Evolutionary conservation across 2,113 vertebrate species (phyloP).

Genomic region (Anthoscopus minutus): DNA sequence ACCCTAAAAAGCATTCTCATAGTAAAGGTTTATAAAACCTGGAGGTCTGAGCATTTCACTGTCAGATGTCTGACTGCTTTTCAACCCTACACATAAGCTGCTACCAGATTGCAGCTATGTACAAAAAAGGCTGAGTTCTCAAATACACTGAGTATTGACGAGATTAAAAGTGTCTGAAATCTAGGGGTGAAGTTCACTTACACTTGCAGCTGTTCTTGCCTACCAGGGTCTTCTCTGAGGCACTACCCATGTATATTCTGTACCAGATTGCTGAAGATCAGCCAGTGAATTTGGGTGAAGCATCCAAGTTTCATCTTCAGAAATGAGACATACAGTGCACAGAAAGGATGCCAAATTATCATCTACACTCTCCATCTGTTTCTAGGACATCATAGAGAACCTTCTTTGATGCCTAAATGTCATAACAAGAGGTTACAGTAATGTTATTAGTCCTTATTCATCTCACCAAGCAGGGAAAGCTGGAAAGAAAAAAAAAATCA

Average conservation of each 20-base stretch:
- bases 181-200: neutral
- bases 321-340: neutral
- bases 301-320: neutral
- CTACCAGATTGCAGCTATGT: neutral
- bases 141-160: neutral
- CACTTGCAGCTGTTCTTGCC: neutral
- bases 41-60: neutral
- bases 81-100: neutral
- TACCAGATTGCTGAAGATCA: neutral
- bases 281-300: neutral
- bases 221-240: neutral
- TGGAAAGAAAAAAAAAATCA: neutral
- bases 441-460: neutral
- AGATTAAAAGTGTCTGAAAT: neutral
- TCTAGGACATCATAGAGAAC: neutral
- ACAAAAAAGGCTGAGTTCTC: neutral
- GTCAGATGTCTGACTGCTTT: neutral
- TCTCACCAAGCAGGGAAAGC: neutral
- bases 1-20: neutral
- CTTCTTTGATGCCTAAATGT: neutral
- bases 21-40: neutral
- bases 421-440: neutral
- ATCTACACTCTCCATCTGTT: neutral
- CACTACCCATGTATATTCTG: neutral
- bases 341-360: neutral